Percentiles rank a stretch among this genome's conserved stretches.
These are phyloP conservation scores for Allobates femoralis DNA, from an alignment of 2,797 vertebrate species.

Conservation along the genomic window DNA sequence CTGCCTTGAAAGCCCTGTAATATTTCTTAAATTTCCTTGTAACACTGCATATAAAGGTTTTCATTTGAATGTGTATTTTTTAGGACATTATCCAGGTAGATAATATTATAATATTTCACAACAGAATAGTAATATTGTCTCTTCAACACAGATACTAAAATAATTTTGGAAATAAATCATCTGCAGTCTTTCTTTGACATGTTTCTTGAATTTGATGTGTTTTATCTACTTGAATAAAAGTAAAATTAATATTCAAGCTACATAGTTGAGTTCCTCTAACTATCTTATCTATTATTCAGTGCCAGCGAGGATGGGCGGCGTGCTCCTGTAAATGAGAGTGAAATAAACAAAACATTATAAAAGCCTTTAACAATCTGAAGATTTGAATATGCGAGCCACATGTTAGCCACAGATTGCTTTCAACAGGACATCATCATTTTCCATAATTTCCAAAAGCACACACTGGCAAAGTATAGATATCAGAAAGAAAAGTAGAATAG, in stretches of 20 bases:
- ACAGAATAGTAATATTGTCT: background rate
- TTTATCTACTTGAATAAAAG: slow-evolving; percentile 34
- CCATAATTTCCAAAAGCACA: background rate
- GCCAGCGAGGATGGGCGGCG: background rate
- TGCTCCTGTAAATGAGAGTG: slow-evolving; percentile 32
- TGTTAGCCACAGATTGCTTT: background rate
- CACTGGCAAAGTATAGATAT: background rate
- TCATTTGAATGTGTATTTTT: background rate
- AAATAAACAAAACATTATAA: slow-evolving; percentile 51
- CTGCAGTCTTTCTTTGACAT: background rate
- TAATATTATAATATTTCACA: background rate
- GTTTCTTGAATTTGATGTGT: slow-evolving; percentile 3
- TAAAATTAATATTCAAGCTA: slow-evolving; percentile 50
- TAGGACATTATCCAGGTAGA: background rate
- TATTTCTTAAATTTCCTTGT: background rate
- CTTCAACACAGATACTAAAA: background rate
- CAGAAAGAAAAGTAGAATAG: background rate
- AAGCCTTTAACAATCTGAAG: slow-evolving; percentile 23
- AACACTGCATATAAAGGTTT: background rate
- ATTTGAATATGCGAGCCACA: slow-evolving; percentile 28
- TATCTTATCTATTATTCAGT: slow-evolving; percentile 56
- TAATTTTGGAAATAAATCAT: slow-evolving; percentile 17
- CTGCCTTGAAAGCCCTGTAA: background rate
- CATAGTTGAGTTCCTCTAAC: slow-evolving; percentile 47
- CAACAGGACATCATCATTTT: slow-evolving; percentile 18